phyloP scores from a whole-genome alignment of 2,113 vertebrate species.

The Reinhardtius hippoglossoides region DNA sequence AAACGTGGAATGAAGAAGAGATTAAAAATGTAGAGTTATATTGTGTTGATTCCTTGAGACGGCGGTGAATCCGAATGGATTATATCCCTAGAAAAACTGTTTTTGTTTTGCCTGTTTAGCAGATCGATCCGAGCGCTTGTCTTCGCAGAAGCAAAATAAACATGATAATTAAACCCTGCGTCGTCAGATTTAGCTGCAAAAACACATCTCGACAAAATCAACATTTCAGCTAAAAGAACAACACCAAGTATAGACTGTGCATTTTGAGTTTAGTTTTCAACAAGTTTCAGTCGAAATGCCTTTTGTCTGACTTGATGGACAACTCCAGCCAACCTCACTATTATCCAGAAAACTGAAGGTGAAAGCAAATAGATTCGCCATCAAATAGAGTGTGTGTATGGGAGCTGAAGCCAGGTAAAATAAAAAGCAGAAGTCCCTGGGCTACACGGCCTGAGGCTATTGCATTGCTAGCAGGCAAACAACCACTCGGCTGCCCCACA shows the following conservation, averaged over 20 bases:
- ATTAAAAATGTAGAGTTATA: conserved; percentile 26
- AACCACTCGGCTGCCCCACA: conserved; percentile 64
- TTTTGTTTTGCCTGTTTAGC: conserved; percentile 10
- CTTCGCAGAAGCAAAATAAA: neutral
- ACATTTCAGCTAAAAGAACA: neutral
- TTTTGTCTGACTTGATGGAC: neutral
- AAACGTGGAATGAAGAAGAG: conserved; percentile 26
- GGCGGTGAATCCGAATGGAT: conserved; percentile 6
- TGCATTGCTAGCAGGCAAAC: conserved; percentile 73
- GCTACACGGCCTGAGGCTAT: conserved; percentile 62
- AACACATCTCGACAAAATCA: neutral
- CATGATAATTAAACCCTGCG: neutral
- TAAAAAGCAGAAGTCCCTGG: conserved; percentile 62
- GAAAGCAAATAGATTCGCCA: conserved; percentile 30
- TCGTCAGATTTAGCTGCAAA: neutral
- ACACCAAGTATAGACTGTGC: neutral
- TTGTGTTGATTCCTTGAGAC: conserved; percentile 13
- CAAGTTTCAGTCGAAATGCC: too few species aligned
- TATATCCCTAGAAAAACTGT: neutral
- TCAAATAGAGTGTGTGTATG: conserved; percentile 41
- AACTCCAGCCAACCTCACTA: conserved; percentile 17
- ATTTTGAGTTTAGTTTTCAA: neutral
- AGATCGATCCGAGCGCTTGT: neutral
- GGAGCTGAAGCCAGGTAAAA: conserved; percentile 63
- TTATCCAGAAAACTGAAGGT: conserved; percentile 14